Evolutionary conservation across 2,888 invertebrate genomes (phyloP).

Genomic region (Colostygia pectinataria): DNA sequence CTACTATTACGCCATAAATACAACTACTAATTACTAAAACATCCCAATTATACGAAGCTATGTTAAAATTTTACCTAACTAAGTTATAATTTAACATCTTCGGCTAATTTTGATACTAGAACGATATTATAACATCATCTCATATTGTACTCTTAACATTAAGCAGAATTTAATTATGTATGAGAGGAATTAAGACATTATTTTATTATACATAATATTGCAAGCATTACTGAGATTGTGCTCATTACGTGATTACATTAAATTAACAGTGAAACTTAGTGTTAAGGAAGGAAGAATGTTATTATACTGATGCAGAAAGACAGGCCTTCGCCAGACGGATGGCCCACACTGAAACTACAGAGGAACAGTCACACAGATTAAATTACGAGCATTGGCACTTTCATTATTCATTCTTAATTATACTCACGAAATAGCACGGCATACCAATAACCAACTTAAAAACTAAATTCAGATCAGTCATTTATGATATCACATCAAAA

Average conservation of each 20-base stretch:
- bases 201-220: constrained; percentile 77
- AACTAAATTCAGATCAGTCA: constrained; percentile 85
- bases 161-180: constrained; percentile 75
- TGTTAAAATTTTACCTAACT: constrained; percentile 82
- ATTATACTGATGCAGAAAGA: constrained; percentile 60
- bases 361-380: constrained; percentile 82
- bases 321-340: constrained; percentile 33
- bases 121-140: constrained; percentile 80
- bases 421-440: constrained; percentile 82
- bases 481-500: constrained; percentile 85
- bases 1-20: constrained; percentile 64
- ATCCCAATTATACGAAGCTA: constrained; percentile 84
- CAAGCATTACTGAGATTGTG: constrained; percentile 84
- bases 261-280: constrained; percentile 62
- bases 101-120: constrained; percentile 84
- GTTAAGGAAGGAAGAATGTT: constrained; percentile 62
- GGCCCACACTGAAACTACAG: constrained; percentile 61
- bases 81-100: constrained; percentile 82
- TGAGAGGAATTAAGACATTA: constrained; percentile 71
- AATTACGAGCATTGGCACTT: constrained; percentile 84
- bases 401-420: constrained; percentile 82
- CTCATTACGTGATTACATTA: constrained; percentile 70
- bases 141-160: constrained; percentile 84
- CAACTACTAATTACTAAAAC: constrained; percentile 81
- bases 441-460: constrained; percentile 83